Evolutionary conservation across 2,113 vertebrate species (phyloP), one percentile per base, ranked within the genome.

Genomic region (Dipodomys ordii): DNA sequence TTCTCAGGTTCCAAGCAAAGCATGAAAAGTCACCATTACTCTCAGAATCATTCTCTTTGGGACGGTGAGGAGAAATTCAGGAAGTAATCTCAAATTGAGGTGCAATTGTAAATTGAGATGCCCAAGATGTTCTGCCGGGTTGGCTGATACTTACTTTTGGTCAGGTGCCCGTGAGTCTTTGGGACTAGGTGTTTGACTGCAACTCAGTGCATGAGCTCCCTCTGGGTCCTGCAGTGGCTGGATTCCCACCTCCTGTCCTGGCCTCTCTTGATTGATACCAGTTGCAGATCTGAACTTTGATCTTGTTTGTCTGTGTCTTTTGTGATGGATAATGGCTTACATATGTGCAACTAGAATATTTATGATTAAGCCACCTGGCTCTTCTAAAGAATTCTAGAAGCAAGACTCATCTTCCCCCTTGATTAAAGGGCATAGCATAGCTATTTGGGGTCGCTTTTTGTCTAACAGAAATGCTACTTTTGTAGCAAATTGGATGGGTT

Each of bases 281-380:
- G 62, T 92, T 88, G 74, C 96, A 77, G 65, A 83, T 85, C 72
- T 88, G 79, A 86, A 88, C 90, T 80, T 88, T 95, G 81, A 95
- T 88, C 65, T 32, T 73, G 8, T 72, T 83, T 93, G 64, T 73
- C 60, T 95, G 30, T 81, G 69, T 95, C 57, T 23, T 88, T 88
- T 95, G 60, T 95, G 71, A 73, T 91, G 27, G 39, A 89, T 96
- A 94, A 96, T 96, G 64, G 23, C 81, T 96, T 87, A 39, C 88
- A 91, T 64, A 79, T 97, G 91, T 85, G 89, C 90, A 89, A 77
- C n/a, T 25, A 57, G 44, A 84, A n/a, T 73, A 88, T 60, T 90
- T 94, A 89, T 79, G 69, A 92, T 85, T 95, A 93, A 96, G 88
- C n/a, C 93, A 96, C 87, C 81, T 97, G 95, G 82, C 88, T 86